Conservation (phyloP, 2,113 vertebrate genomes). For the Psephotus haematonotus region DNA sequence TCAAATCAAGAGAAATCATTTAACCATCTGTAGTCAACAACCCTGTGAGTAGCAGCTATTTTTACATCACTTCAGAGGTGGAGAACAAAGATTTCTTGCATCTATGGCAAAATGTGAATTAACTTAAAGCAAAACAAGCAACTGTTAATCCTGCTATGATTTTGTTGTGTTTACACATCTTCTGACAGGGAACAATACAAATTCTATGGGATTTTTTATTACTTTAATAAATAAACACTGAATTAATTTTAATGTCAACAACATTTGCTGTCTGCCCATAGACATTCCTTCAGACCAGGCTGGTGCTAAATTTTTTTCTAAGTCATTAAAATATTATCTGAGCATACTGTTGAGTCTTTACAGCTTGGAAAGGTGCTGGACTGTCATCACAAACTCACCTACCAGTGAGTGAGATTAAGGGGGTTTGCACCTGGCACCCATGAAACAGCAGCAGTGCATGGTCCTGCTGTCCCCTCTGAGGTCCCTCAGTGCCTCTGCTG, state of each 20-base stretch:
- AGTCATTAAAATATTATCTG: slow-evolving; percentile 30
- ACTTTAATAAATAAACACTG: not conserved
- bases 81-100: not conserved
- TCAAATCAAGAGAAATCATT: not conserved
- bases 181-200: not conserved
- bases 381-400: not conserved
- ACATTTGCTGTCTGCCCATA: not conserved
- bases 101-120: not conserved
- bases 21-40: not conserved
- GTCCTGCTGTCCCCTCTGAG: not conserved
- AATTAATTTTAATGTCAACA: not conserved
- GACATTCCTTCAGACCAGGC: not conserved
- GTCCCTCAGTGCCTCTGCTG: not conserved
- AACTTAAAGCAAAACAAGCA: not conserved
- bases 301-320: not conserved
- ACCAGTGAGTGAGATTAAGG: not conserved
- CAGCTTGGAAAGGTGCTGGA: not conserved
- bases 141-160: not conserved
- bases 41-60: not conserved
- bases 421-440: not conserved
- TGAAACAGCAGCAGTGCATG: fast-evolving
- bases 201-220: not conserved
- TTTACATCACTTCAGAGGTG: not conserved
- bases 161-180: not conserved
- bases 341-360: not conserved